phyloP scores from a whole-genome alignment of 2,888 invertebrate genomes.

The Rhogogaster chlorosoma region DNA sequence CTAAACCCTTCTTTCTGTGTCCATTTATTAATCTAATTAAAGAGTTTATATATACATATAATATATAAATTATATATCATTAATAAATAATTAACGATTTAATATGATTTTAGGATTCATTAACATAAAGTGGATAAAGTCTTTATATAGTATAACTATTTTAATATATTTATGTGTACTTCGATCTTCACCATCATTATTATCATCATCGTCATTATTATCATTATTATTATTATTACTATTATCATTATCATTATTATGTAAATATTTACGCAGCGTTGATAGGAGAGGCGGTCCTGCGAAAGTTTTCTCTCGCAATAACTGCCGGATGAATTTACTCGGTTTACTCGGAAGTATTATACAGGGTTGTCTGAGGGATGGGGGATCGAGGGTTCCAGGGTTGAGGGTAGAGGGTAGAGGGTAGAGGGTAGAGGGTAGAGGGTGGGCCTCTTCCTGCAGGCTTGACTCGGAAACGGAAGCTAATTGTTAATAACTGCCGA shows the following conservation, averaged over 20 bases:
- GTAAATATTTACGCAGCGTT: conserved; percentile 25
- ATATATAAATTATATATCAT: not conserved
- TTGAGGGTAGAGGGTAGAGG: not conserved
- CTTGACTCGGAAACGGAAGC: conserved; percentile 51
- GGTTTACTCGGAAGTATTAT: conserved; percentile 51
- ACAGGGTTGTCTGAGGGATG: conserved; percentile 18
- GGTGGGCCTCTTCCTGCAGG: conserved; percentile 47
- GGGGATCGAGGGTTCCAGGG: not conserved
- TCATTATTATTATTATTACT: not conserved
- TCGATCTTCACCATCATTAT: not conserved
- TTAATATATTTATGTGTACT: not conserved
- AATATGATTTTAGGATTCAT: not conserved
- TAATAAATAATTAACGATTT: not conserved
- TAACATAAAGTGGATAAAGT: not conserved
- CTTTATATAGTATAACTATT: not conserved
- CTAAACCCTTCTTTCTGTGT: conserved; percentile 24
- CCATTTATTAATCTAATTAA: not conserved
- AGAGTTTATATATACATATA: not conserved
- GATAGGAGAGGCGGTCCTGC: not conserved
- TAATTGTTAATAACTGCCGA: conserved; percentile 52
- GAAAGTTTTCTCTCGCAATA: conserved; percentile 44
- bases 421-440: conserved; percentile 6
- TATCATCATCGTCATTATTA: not conserved
- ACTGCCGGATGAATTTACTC: conserved; percentile 49
- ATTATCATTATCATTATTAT: not conserved